phyloP scores from a whole-genome alignment of 2,797 vertebrate species.

The Enteromius viviparus region DNA sequence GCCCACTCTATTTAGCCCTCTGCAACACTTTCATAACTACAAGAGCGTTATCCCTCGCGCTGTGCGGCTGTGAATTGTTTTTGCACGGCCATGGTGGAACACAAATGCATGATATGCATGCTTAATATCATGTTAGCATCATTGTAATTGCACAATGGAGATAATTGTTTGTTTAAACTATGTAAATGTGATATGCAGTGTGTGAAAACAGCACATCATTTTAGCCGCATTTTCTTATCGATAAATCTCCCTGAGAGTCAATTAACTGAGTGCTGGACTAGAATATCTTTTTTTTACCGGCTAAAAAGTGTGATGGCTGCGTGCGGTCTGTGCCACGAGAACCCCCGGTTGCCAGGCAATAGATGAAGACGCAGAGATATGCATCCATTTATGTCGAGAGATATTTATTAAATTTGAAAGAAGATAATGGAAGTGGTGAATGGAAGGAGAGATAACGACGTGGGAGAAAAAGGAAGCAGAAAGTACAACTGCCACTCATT shows the following conservation, averaged over 20 bases:
- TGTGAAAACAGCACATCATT: conserved; percentile 35
- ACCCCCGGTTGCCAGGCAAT: conserved; percentile 12
- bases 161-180: conserved; percentile 61
- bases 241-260: conserved; percentile 60
- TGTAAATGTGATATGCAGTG: conserved; percentile 54
- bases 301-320: conserved; percentile 41
- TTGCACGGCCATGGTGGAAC: background rate
- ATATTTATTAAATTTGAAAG: conserved; percentile 45
- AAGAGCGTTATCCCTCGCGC: background rate
- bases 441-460: conserved; percentile 7
- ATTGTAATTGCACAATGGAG: conserved; percentile 21
- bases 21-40: background rate
- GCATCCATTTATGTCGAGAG: conserved; percentile 11
- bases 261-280: conserved; percentile 54
- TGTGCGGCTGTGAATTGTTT: background rate
- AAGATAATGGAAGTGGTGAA: conserved; percentile 37
- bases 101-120: background rate
- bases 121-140: background rate
- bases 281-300: conserved; percentile 5
- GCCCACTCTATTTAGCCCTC: conserved; percentile 13
- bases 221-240: conserved; percentile 59
- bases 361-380: conserved; percentile 28
- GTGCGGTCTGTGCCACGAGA: background rate
- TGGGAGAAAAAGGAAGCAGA: conserved; percentile 9
- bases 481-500: conserved; percentile 29